Percentiles rank a stretch among this genome's conserved stretches.
Conservation (phyloP, 2,113 vertebrate genomes). For the Nestor notabilis region DNA sequence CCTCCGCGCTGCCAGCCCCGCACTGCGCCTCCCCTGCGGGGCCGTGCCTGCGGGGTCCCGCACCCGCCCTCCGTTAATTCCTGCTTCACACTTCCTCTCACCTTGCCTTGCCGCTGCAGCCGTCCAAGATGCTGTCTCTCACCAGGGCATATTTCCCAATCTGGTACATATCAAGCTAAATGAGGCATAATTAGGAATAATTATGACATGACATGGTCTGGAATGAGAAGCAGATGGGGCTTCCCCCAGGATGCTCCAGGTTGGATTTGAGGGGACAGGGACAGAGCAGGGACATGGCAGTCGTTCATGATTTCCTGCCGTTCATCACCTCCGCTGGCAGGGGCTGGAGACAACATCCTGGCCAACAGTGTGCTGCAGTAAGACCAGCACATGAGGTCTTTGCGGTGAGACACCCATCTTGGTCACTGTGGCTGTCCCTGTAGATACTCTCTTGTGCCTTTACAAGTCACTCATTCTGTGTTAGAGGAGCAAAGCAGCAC, state of each 20-base stretch:
- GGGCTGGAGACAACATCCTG: background rate
- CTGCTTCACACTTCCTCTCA: background rate
- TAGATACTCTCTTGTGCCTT: background rate
- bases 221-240: conserved; percentile 72
- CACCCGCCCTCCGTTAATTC: background rate
- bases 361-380: background rate
- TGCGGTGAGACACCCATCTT: background rate
- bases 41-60: background rate
- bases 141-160: conserved; percentile 37
- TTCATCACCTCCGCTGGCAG: background rate
- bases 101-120: background rate
- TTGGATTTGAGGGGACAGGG: conserved; percentile 32
- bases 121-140: conserved; percentile 11
- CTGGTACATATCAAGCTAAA: conserved; percentile 63
- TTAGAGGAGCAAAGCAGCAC: background rate
- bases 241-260: conserved; percentile 40
- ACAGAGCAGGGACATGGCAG: background rate
- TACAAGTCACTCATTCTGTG: background rate
- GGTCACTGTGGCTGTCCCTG: background rate
- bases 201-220: conserved; percentile 63
- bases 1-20: fast-evolving
- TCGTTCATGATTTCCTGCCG: background rate
- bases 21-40: background rate
- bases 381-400: fast-evolving
- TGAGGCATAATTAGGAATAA: conserved; percentile 70